Conservation (phyloP, 2,797 vertebrate species). For the Parauchenoglanis punctatus region DNA sequence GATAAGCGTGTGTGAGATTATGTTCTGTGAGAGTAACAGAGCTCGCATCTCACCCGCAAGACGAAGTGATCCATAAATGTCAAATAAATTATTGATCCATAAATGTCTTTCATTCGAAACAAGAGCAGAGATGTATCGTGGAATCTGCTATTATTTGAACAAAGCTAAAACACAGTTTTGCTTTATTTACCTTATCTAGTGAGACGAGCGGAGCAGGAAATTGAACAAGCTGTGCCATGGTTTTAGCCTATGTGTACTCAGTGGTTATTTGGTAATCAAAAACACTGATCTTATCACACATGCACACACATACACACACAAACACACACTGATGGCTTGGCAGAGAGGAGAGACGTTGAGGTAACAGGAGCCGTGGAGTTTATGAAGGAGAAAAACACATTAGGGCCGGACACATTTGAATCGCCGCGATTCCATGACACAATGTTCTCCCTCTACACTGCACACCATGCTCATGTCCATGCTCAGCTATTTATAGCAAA, state of each 20-base stretch:
- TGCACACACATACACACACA: slow-evolving; percentile 16
- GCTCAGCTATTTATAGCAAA: slow-evolving; percentile 40
- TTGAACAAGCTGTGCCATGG: slow-evolving; percentile 20
- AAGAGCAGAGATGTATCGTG: neutral
- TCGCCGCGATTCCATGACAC: slow-evolving; percentile 1
- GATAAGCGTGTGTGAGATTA: neutral
- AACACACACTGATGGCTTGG: neutral
- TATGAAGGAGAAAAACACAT: slow-evolving; percentile 28
- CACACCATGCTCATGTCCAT: neutral
- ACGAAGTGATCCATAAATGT: too few relatives aligned
- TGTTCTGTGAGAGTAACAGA: neutral
- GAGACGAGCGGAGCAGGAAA: slow-evolving; percentile 34
- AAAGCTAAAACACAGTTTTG: neutral
- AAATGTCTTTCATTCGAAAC: neutral
- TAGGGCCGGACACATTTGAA: neutral
- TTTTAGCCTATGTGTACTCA: slow-evolving; percentile 20
- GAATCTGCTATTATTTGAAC: slow-evolving; percentile 15
- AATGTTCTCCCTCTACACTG: slow-evolving; percentile 2
- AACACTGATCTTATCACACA: slow-evolving; percentile 13
- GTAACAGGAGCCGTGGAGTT: slow-evolving; percentile 17
- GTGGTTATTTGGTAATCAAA: slow-evolving; percentile 36
- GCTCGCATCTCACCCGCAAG: neutral
- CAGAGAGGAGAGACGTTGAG: neutral
- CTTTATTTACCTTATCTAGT: slow-evolving; percentile 24
- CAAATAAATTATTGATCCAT: neutral